phyloP scores from a whole-genome alignment of 2,888 invertebrate species.

The Ophion slaviceki region DNA sequence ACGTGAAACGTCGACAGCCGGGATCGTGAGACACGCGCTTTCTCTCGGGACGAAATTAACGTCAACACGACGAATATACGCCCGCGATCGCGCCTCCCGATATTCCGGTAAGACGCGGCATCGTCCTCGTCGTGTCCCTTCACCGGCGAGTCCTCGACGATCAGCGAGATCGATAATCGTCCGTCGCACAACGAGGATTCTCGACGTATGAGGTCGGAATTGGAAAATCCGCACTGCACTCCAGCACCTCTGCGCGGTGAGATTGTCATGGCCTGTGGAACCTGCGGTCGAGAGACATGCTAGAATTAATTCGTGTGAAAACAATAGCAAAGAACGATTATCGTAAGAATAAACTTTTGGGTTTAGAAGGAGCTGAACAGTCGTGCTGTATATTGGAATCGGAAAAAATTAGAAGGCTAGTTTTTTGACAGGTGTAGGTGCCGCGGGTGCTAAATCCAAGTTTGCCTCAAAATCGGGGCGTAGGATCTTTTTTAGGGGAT shows the following conservation, averaged over 20 bases:
- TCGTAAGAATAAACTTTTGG: neutral
- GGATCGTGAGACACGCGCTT: constrained; percentile 31
- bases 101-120: constrained; percentile 27
- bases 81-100: constrained; percentile 35
- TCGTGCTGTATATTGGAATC: too few species aligned
- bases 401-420: too few species aligned
- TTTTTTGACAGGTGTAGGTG: too few species aligned
- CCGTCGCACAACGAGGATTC: constrained; percentile 37
- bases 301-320: neutral
- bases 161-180: constrained; percentile 55
- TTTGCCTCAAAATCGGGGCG: too few species aligned
- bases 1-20: constrained; percentile 70
- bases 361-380: too few species aligned
- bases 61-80: constrained; percentile 16
- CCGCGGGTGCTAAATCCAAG: too few species aligned
- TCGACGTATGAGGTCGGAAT: constrained; percentile 64
- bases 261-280: constrained; percentile 93
- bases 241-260: constrained; percentile 85
- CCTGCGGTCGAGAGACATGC: constrained; percentile 81
- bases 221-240: constrained; percentile 76
- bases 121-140: constrained; percentile 18
- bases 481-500: too few species aligned
- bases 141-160: constrained; percentile 13
- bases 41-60: constrained; percentile 3
- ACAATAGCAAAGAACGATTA: neutral